Evolutionary conservation across 1,140 invertebrate genomes (phyloP), one percentile per base, ranked within the genome.

Genomic region (Eulimnadia texana): DNA sequence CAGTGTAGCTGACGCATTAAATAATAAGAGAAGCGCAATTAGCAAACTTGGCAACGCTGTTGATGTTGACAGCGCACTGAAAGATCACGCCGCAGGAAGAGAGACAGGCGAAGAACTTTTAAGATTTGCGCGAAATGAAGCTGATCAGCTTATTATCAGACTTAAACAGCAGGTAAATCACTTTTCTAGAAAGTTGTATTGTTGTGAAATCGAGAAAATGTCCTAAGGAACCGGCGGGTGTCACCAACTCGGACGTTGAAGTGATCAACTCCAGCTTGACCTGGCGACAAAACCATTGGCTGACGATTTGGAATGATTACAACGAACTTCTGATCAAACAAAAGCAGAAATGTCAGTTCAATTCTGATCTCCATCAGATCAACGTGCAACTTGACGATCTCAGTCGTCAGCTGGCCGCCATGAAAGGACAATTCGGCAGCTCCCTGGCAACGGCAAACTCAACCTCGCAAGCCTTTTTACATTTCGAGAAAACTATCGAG

Each of bases 401-500:
- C 27, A 78, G 78, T 61, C 71, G 75, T 49, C 83, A 87, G 67
- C 73, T 87, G 63, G 69, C 72, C 60, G 76, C 78, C 47, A 77
- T 84, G 66, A 78, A 78, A 70, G 80, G 79, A 55, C 80, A 84
- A 71, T 84, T 82, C 70, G 84, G 85, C 16, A 85, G 88, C 68
- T 86, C 83, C 67, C 71, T 86, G 61, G 74, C 78, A 10, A 77
- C 81, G 33, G 84, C 84, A 1, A 81, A 80, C 70, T 79, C 82
- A 51, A 83, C 82, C 58, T 83, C 84, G 10, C 74, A 80, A 58
- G 81, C 84, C 50, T 90, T 88, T 70, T 76, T 77, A 53, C 81
- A 87, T 65, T 90, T 90, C 71, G 84, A 90, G 73, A 82, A 82
- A 73, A 89, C 85, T 53, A 82, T 90, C 66, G 76, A 82, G 75